These are phyloP conservation scores for Cyanoramphus novaezelandiae DNA, from an alignment of 2,113 vertebrate genomes.

Conservation along the genomic window DNA sequence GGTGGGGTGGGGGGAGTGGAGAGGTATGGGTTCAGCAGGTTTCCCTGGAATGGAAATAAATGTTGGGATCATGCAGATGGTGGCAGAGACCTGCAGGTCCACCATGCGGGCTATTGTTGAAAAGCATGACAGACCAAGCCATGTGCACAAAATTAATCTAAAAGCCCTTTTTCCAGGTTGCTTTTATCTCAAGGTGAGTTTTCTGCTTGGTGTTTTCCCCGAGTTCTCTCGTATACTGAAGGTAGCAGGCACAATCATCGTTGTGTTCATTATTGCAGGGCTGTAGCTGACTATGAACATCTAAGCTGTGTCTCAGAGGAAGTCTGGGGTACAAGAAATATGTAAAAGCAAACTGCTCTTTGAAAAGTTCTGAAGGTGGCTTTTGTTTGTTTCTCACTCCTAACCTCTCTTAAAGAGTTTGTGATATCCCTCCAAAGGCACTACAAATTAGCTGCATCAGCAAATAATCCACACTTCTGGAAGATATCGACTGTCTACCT, in stretches of 20 bases:
- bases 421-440: not conserved
- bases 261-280: not conserved
- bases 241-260: fast-evolving
- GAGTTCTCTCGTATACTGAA: fast-evolving
- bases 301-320: not conserved
- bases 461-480: not conserved
- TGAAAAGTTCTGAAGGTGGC: not conserved
- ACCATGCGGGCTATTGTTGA: not conserved
- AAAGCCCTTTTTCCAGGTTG: not conserved
- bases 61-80: not conserved
- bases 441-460: not conserved
- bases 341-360: not conserved
- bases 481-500: not conserved
- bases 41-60: not conserved
- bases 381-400: not conserved
- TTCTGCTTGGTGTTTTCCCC: not conserved
- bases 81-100: not conserved
- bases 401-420: not conserved
- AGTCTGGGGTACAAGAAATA: not conserved
- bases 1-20: too few relatives aligned
- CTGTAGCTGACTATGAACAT: not conserved
- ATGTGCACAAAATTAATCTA: not conserved
- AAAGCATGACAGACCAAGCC: fast-evolving
- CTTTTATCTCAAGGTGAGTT: not conserved
- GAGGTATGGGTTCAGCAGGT: not conserved